Evolutionary conservation across 2,888 invertebrate species (phyloP), one percentile per base, ranked within the genome.

Genomic region (Rotaria macrura): DNA sequence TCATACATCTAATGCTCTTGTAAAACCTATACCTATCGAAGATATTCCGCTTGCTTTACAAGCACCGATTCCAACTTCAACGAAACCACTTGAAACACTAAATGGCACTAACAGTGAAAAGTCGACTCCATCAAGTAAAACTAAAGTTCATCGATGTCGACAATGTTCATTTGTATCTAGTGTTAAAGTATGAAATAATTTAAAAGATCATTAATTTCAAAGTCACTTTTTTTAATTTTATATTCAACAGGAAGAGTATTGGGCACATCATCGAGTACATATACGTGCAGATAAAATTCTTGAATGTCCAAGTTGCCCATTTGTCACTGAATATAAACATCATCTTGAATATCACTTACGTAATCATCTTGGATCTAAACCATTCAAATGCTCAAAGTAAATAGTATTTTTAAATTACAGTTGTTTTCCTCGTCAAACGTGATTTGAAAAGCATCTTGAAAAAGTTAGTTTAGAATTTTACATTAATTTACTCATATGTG

Each of bases 261-360:
- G 98, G 97, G 94, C 94, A 72, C 99, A 99, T 90, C 93, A 94
- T 43, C 94, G 94, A 85, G 89, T 90, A 20, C 99, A 99, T 92
- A 97, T 99, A 89, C 96, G 95, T 89, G 93, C 94, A 0, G 97
- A 98, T 88, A 97, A 97, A 90, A 93, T 95, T 88, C 92, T 99
- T 49, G 94, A 94, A 87, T 99, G 99, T 89, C 94, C 94, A 9
- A 94, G 94, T 89, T 99, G 99, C 89, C 95, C 95, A 0, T 99
- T 99, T 89, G 96, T 97, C 7, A 99, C 99, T 0, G 97, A 98
- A 90, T 96, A 96, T 92, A 99, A 99, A 89, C 99, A 99, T 90
- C 99, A 99, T 89, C 92, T 98, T 87, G 97, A 98, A 90, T 99
- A 98, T 89, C 99, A 97, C 90, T 93, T 97, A 90, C 93, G 96